Conservation (phyloP, 2,888 invertebrate genomes). For the Drosophila melanosoma region DNA sequence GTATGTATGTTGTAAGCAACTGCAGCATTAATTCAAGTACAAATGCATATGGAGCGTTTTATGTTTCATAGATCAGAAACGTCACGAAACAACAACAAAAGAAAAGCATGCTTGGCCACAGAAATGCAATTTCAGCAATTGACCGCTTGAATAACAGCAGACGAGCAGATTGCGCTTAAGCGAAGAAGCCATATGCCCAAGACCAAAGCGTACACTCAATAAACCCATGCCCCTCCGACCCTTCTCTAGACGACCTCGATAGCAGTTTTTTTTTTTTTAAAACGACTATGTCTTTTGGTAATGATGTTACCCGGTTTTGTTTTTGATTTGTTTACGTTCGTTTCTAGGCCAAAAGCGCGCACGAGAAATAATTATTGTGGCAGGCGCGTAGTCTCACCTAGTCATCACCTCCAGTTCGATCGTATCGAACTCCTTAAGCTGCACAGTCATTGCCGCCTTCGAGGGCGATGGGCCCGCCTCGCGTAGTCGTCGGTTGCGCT, state of each 20-base stretch:
- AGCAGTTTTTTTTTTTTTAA: slow-evolving; percentile 32
- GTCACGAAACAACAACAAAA: slow-evolving; percentile 58
- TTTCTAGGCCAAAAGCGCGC: slow-evolving; percentile 68
- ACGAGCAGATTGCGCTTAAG: slow-evolving; percentile 9
- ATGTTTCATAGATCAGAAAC: slow-evolving; percentile 66
- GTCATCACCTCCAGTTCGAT: slow-evolving; percentile 91
- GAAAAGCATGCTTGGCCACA: slow-evolving; percentile 25
- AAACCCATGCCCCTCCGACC: slow-evolving; percentile 31
- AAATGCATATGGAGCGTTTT: slow-evolving; percentile 39
- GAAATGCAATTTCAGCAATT: slow-evolving; percentile 70
- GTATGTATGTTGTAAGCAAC: slow-evolving; percentile 38
- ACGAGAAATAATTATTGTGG: slow-evolving; percentile 60
- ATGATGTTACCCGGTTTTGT: slow-evolving; percentile 73
- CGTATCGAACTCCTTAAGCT: slow-evolving; percentile 89
- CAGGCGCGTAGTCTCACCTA: slow-evolving; percentile 86
- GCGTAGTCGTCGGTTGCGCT: slow-evolving; percentile 79
- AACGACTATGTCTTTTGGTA: slow-evolving; percentile 39
- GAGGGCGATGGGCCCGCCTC: slow-evolving; percentile 72
- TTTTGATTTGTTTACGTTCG: slow-evolving; percentile 61
- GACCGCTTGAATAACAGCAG: slow-evolving; percentile 48
- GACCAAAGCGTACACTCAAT: slow-evolving; percentile 14
- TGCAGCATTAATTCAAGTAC: slow-evolving; percentile 68
- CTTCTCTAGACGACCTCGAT: slow-evolving; percentile 77
- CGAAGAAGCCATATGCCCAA: slow-evolving; percentile 13
- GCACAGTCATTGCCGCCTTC: slow-evolving; percentile 76